Evolutionary conservation across 2,797 vertebrate genomes (phyloP).

Genomic region (Pachyuromys duprasi): DNA sequence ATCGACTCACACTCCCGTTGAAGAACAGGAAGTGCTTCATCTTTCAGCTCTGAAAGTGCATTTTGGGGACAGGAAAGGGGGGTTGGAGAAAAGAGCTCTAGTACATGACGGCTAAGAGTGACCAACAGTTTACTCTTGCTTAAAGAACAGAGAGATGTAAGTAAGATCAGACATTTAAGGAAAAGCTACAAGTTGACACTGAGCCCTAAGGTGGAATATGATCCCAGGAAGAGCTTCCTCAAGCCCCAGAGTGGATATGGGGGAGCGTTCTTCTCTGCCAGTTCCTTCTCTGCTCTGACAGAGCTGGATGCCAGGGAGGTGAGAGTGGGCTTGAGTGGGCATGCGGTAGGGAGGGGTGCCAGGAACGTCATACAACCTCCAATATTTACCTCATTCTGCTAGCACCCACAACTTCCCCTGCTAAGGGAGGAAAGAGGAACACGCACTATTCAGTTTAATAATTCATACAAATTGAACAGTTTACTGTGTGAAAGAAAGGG

Average conservation of each 20-base stretch:
- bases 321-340: neutral
- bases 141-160: slow-evolving; percentile 56
- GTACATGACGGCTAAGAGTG: neutral
- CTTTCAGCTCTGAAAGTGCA: slow-evolving; percentile 68
- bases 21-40: slow-evolving; percentile 72
- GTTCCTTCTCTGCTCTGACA: neutral
- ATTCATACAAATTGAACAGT: slow-evolving; percentile 74
- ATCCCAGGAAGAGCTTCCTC: slow-evolving; percentile 9
- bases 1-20: neutral
- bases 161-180: neutral
- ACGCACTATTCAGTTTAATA: slow-evolving; percentile 74
- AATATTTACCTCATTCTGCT: neutral
- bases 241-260: neutral
- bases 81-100: slow-evolving; percentile 68
- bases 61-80: slow-evolving; percentile 61
- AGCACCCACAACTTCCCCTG: slow-evolving; percentile 66
- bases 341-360: slow-evolving; percentile 1
- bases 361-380: slow-evolving; percentile 48
- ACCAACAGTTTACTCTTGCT: slow-evolving; percentile 56
- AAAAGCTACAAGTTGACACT: slow-evolving; percentile 13
- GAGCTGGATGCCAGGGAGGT: neutral
- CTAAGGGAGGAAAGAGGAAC: slow-evolving; percentile 68
- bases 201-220: neutral
- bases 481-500: slow-evolving; percentile 65
- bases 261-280: neutral